These are phyloP conservation scores for Parasteatoda tepidariorum DNA, from an alignment of 1,140 invertebrate genomes.

Conservation along the genomic window DNA sequence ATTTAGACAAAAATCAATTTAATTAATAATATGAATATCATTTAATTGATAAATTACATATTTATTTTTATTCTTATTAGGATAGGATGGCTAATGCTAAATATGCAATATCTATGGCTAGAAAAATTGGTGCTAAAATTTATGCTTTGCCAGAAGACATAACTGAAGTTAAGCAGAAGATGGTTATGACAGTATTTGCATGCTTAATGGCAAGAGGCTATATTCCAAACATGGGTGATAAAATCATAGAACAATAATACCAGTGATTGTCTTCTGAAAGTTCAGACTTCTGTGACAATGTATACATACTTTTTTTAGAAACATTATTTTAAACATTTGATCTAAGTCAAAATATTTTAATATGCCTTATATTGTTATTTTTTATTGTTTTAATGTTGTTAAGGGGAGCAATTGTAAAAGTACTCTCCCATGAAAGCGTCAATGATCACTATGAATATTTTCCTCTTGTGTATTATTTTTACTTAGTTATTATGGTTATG, in stretches of 20 bases:
- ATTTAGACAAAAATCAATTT: too few species aligned
- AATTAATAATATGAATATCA: too few species aligned
- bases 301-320: background rate
- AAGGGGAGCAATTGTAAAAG: too few species aligned
- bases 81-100: slow-evolving; percentile 96
- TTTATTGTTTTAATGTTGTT: too few species aligned
- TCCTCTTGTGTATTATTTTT: too few species aligned
- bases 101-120: slow-evolving; percentile 97
- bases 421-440: too few species aligned
- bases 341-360: background rate
- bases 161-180: slow-evolving; percentile 96
- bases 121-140: slow-evolving; percentile 96
- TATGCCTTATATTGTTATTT: too few species aligned
- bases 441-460: too few species aligned
- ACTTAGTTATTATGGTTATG: background rate
- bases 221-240: slow-evolving; percentile 81
- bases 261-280: background rate
- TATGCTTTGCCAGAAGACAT: slow-evolving; percentile 99
- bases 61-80: slow-evolving; percentile 72
- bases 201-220: slow-evolving; percentile 98
- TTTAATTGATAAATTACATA: too few species aligned
- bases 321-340: background rate
- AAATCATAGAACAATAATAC: slow-evolving; percentile 29
- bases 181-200: slow-evolving; percentile 99
- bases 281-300: background rate